Conservation (phyloP, 2,888 invertebrate species). For the Plebejus argus region DNA sequence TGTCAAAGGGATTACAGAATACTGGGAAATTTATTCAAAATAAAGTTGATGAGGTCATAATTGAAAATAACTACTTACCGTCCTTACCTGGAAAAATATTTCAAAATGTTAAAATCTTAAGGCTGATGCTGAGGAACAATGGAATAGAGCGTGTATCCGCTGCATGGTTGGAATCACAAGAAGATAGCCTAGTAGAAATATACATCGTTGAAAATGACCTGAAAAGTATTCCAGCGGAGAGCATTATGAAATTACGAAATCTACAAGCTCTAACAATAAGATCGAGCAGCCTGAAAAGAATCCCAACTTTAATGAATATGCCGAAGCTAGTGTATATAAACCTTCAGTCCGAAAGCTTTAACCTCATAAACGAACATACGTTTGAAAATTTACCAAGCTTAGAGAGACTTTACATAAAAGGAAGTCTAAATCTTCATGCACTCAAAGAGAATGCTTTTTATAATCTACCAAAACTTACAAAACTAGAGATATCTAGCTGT, state of each 20-base stretch:
- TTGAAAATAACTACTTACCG: slow-evolving; percentile 93
- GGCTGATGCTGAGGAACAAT: slow-evolving; percentile 92
- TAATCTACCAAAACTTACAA: slow-evolving; percentile 83
- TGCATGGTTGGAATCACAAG: slow-evolving; percentile 90
- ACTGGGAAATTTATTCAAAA: slow-evolving; percentile 84
- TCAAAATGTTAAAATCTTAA: slow-evolving; percentile 86
- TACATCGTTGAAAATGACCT: slow-evolving; percentile 92
- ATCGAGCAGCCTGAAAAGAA: slow-evolving; percentile 86
- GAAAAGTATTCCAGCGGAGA: slow-evolving; percentile 89
- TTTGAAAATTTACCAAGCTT: slow-evolving; percentile 86
- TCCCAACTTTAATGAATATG: slow-evolving; percentile 87
- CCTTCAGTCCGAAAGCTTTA: slow-evolving; percentile 84
- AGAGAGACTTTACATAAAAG: slow-evolving; percentile 87
- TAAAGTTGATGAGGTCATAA: slow-evolving; percentile 91
- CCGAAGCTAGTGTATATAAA: slow-evolving; percentile 87
- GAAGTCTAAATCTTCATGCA: slow-evolving; percentile 83
- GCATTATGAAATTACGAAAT: slow-evolving; percentile 86
- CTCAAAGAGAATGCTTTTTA: slow-evolving; percentile 88
- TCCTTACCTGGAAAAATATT: slow-evolving; percentile 92
- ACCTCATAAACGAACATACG: slow-evolving; percentile 84
- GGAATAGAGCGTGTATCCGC: slow-evolving; percentile 89
- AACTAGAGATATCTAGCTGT: slow-evolving; percentile 88
- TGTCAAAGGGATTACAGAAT: slow-evolving; percentile 86
- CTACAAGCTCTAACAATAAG: slow-evolving; percentile 92
- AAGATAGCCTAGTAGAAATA: slow-evolving; percentile 88